Percentiles rank a stretch among this genome's conserved stretches.
These are phyloP conservation scores for Clarias magur DNA, from an alignment of 2,113 vertebrate genomes.

Conservation along the genomic window DNA sequence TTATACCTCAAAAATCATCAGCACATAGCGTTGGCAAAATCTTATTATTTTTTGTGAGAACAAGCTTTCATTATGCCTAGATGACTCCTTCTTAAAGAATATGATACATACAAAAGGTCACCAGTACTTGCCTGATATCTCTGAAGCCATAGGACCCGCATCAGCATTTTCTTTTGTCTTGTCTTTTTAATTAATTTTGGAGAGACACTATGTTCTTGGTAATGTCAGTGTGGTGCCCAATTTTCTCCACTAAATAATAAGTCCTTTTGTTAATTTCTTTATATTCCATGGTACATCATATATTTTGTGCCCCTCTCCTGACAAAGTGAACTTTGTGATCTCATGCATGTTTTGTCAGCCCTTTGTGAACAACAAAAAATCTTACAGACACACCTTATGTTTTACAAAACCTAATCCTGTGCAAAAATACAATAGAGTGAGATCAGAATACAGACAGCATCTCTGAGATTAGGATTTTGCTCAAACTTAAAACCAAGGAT, in stretches of 20 bases:
- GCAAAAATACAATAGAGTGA: neutral
- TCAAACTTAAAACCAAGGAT: neutral
- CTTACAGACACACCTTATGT: neutral
- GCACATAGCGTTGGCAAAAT: neutral
- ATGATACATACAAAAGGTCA: neutral
- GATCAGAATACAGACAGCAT: neutral
- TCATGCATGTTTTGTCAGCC: neutral
- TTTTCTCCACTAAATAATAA: neutral
- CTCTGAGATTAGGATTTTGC: neutral
- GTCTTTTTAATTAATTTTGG: neutral
- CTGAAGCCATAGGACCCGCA: too few relatives aligned
- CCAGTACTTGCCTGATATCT: neutral
- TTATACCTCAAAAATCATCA: neutral
- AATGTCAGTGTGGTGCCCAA: neutral
- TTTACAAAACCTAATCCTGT: neutral
- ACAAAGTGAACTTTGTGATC: neutral
- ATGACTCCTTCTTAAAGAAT: neutral
- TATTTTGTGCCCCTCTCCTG: neutral
- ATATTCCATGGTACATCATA: neutral
- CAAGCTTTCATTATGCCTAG: neutral
- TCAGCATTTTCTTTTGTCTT: neutral
- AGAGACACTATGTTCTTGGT: neutral
- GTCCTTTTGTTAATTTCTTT: neutral
- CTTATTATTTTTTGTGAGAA: slow-evolving; percentile 1
- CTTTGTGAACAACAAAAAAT: neutral